phyloP scores from a whole-genome alignment of 2,888 invertebrate species.

The Arge pagana region DNA sequence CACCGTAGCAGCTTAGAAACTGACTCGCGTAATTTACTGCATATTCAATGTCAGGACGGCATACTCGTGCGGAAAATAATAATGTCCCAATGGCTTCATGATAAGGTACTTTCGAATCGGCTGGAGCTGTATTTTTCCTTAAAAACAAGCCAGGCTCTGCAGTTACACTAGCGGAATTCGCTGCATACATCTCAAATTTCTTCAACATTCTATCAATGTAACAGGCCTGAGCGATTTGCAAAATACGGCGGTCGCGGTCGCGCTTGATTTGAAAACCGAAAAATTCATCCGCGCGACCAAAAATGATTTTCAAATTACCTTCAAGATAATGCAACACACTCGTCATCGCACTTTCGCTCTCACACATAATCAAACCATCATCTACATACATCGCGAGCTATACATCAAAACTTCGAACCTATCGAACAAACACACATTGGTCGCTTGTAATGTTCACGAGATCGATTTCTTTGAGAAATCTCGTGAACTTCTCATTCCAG shows the following conservation, averaged over 20 bases:
- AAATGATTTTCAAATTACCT: constrained; percentile 19
- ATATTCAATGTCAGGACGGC: background rate
- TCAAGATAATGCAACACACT: constrained; percentile 13
- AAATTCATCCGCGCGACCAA: constrained; percentile 15
- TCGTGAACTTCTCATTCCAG: constrained; percentile 24
- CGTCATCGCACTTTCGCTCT: too few species aligned
- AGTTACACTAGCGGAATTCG: constrained; percentile 12
- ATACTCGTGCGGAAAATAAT: background rate
- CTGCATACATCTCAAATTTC: constrained; percentile 19
- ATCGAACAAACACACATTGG: constrained; percentile 10
- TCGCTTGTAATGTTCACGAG: constrained; percentile 2
- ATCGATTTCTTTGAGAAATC: constrained; percentile 12
- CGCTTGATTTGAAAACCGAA: constrained; percentile 22
- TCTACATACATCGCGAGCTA: constrained; percentile 27
- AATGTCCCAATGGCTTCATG: constrained; percentile 1
- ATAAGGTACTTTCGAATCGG: background rate
- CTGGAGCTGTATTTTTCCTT: background rate
- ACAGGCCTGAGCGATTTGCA: constrained; percentile 11
- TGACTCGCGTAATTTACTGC: constrained; percentile 2
- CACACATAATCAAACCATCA: constrained; percentile 24
- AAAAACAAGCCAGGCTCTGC: constrained; percentile 9
- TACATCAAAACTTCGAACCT: constrained; percentile 1
- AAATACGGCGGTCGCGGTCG: background rate
- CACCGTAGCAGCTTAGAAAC: background rate
- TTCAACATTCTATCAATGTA: constrained; percentile 20